Conservation (phyloP, 35 echinoderm and acorn worm species). For the Apostichopus californicus region DNA sequence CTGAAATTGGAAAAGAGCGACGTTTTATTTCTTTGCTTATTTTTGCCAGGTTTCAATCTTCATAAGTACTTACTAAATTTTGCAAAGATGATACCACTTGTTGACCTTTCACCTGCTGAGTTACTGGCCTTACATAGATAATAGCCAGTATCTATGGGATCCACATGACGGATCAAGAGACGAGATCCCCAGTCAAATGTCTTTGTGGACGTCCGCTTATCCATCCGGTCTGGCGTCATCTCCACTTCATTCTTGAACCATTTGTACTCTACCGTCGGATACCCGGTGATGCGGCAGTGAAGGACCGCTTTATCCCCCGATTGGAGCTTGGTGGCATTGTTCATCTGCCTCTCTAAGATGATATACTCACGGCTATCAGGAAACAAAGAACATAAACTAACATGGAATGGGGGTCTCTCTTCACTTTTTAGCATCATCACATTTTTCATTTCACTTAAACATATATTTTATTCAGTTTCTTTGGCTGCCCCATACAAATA, state of each 20-base stretch:
- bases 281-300: slow-evolving; percentile 79
- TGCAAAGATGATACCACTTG: slow-evolving; percentile 84
- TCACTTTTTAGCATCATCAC: too few relatives aligned
- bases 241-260: slow-evolving; percentile 94
- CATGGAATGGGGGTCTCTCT: too few relatives aligned
- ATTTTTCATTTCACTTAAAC: too few relatives aligned
- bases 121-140: slow-evolving; percentile 82
- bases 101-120: slow-evolving; percentile 60
- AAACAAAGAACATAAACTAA: too few relatives aligned
- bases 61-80: slow-evolving; percentile 75
- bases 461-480: too few relatives aligned
- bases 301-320: slow-evolving; percentile 82
- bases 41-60: too few relatives aligned
- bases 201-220: slow-evolving; percentile 70
- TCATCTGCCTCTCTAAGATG: slow-evolving; percentile 71
- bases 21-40: too few relatives aligned
- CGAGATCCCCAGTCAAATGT: slow-evolving; percentile 89
- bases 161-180: slow-evolving; percentile 78
- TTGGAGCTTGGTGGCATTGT: slow-evolving; percentile 71
- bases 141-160: slow-evolving; percentile 90
- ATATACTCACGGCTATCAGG: slow-evolving; percentile 64
- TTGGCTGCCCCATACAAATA: too few relatives aligned
- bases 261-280: slow-evolving; percentile 64
- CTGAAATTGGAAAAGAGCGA: too few relatives aligned
- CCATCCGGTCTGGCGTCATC: slow-evolving; percentile 60